A percentile compares a stretch with the other conserved stretches of the same genome.
Conservation (phyloP, 2,797 vertebrate genomes). For the Melanotaenia boesemani region DNA sequence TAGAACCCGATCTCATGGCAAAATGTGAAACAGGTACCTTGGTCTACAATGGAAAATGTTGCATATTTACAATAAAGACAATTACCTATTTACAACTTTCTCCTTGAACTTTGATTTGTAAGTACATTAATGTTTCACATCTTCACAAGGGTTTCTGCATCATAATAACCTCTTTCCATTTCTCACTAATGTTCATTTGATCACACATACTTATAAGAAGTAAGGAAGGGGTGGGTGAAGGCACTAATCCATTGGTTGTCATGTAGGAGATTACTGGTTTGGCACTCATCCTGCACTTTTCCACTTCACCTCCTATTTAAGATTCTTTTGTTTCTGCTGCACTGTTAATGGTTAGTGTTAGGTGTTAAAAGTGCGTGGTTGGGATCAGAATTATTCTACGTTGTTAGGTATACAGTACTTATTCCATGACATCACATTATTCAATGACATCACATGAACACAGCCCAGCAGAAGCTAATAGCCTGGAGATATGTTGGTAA, state of each 20-base stretch:
- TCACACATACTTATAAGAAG: neutral
- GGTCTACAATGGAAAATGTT: neutral
- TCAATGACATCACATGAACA: too few relatives aligned
- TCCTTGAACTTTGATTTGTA: neutral
- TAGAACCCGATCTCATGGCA: neutral
- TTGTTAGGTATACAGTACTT: too few relatives aligned
- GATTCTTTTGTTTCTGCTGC: neutral
- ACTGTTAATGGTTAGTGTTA: neutral
- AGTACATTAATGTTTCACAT: neutral
- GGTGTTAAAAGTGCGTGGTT: too few relatives aligned
- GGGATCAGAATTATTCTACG: too few relatives aligned
- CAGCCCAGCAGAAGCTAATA: too few relatives aligned
- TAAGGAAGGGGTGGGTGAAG: neutral
- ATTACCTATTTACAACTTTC: neutral
- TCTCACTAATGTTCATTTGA: neutral
- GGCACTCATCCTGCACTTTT: neutral
- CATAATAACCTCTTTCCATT: neutral
- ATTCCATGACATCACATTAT: too few relatives aligned
- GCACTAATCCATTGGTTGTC: too few relatives aligned
- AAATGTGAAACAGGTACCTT: too few relatives aligned
- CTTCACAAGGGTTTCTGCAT: neutral
- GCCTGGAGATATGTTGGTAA: too few relatives aligned
- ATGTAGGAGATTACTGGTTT: neutral
- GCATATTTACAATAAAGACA: neutral
- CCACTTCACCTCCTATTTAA: neutral